Evolutionary conservation across 2,888 invertebrate species (phyloP).

Genomic region (Lepidocyrtinus sp.): DNA sequence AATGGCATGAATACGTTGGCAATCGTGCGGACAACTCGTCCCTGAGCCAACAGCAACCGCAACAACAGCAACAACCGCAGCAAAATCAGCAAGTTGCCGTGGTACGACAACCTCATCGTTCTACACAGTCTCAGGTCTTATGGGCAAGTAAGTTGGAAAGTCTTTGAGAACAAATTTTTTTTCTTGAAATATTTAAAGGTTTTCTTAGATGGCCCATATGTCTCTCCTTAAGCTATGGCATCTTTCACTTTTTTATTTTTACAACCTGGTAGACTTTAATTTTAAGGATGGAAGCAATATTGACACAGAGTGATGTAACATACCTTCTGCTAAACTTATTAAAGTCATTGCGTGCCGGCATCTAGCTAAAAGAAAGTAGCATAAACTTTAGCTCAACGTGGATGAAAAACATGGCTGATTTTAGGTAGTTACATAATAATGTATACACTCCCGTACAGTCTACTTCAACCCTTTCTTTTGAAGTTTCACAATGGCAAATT

Average conservation of each 20-base stretch:
- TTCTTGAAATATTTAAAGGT: too few species aligned
- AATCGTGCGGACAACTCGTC: constrained; percentile 71
- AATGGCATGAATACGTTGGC: constrained; percentile 94
- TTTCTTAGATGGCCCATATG: too few species aligned
- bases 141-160: constrained; percentile 55
- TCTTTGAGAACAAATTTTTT: too few species aligned
- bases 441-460: neutral
- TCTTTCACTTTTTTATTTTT: too few species aligned
- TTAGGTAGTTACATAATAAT: constrained; percentile 35
- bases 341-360: too few species aligned
- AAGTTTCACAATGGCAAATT: neutral
- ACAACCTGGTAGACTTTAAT: too few species aligned
- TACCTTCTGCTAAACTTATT: too few species aligned
- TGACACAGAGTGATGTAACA: too few species aligned
- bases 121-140: constrained; percentile 56
- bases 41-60: constrained; percentile 77
- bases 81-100: constrained; percentile 56
- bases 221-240: too few species aligned
- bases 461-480: neutral
- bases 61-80: constrained; percentile 72
- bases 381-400: neutral
- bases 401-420: constrained; percentile 51
- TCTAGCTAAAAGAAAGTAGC: too few species aligned
- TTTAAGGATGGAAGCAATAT: too few species aligned
- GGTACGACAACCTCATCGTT: constrained; percentile 61